These are phyloP conservation scores for Lymantria dispar DNA, from an alignment of 2,888 invertebrate species.

Conservation along the genomic window DNA sequence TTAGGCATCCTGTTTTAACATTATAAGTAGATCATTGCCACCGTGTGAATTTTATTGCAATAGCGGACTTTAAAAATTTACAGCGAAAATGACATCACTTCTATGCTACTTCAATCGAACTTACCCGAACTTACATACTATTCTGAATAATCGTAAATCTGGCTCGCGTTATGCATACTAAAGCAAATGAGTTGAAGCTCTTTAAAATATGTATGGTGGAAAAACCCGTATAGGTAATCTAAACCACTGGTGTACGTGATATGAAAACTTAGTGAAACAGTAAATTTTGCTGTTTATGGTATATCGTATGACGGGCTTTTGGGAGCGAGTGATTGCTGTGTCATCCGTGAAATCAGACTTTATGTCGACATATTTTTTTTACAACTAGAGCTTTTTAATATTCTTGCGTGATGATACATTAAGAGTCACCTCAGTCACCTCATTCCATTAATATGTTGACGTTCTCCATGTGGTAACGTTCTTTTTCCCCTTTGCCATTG, in stretches of 20 bases:
- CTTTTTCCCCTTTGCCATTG: too few relatives aligned
- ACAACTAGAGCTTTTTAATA: too few relatives aligned
- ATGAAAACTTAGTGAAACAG: slow-evolving; percentile 52
- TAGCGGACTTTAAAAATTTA: too few relatives aligned
- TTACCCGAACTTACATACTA: slow-evolving; percentile 41
- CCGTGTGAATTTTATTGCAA: too few relatives aligned
- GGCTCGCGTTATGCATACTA: slow-evolving; percentile 56
- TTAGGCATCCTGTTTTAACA: too few relatives aligned
- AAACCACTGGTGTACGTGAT: slow-evolving; percentile 72
- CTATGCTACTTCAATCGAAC: slow-evolving; percentile 20
- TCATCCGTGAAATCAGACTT: slow-evolving; percentile 7
- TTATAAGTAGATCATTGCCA: too few relatives aligned
- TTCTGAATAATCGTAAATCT: slow-evolving; percentile 68
- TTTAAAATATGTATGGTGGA: slow-evolving; percentile 41
- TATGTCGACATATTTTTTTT: slow-evolving; percentile 1
- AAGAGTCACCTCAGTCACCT: too few relatives aligned
- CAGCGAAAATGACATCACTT: too few relatives aligned
- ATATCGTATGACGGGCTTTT: slow-evolving; percentile 3
- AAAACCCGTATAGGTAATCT: slow-evolving; percentile 67
- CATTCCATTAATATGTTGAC: too few relatives aligned
- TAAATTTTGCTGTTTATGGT: slow-evolving; percentile 17
- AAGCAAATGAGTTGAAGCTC: slow-evolving; percentile 39
- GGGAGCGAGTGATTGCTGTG: slow-evolving; percentile 1
- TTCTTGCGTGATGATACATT: too few relatives aligned
- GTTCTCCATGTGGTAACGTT: too few relatives aligned